phyloP scores from a whole-genome alignment of 92 coral and sea anemone genomes.

The Porites divaricata region DNA sequence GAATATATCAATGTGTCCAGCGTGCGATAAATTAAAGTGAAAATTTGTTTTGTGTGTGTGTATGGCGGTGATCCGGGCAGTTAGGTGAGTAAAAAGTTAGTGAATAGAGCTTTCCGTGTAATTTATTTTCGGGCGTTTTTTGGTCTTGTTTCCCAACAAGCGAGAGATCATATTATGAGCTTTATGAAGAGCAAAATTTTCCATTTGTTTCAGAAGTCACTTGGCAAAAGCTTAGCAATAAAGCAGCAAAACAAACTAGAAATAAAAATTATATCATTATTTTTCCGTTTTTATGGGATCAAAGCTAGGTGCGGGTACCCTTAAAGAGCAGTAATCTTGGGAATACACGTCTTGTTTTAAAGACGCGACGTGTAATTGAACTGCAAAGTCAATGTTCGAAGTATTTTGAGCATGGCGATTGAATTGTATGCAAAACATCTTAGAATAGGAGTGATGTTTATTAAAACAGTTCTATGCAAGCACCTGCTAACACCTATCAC shows the following conservation, averaged over 20 bases:
- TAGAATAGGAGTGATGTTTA: slow-evolving; percentile 46
- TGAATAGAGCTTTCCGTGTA: neutral
- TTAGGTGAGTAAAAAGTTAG: neutral
- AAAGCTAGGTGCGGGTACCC: neutral
- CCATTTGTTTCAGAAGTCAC: neutral
- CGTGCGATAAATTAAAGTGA: slow-evolving; percentile 2
- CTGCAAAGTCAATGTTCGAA: neutral
- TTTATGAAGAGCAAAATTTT: neutral
- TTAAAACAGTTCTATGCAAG: slow-evolving; percentile 10
- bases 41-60: neutral
- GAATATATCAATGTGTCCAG: slow-evolving; percentile 1
- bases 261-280: neutral
- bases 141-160: too few relatives aligned
- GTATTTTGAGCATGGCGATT: slow-evolving; percentile 11
- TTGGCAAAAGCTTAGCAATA: neutral
- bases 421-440: slow-evolving; percentile 56
- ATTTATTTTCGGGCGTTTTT: neutral
- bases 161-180: neutral
- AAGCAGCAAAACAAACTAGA: neutral
- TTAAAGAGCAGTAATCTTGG: neutral
- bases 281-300: too few relatives aligned
- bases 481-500: slow-evolving; percentile 38
- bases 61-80: slow-evolving; percentile 12
- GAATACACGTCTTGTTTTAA: neutral
- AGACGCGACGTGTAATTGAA: slow-evolving; percentile 2